Evolutionary conservation across 2,113 vertebrate species (phyloP), one percentile per base, ranked within the genome.

Genomic region (Gnathonemus longibarbis): DNA sequence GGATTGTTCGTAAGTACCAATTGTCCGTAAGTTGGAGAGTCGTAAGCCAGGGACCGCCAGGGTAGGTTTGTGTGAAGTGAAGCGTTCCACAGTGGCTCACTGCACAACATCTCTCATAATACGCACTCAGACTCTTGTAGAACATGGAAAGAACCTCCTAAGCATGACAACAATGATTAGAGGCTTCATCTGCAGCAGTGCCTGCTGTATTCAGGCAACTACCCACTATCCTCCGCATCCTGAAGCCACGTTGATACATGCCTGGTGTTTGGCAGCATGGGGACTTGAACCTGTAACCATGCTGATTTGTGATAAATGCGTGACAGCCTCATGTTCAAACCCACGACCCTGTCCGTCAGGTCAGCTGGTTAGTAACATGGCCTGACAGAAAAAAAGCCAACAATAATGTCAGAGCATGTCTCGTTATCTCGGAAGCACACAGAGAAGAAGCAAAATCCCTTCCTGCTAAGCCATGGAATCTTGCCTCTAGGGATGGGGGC

Each of bases 351-450:
- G 19, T 80, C 56, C 31, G 3, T 84, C 17, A 35, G 35, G 48
- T 21, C 89, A 53, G 50, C 10, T 11, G 77, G 11, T 52, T 89
- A 52, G 80, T 85, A 84, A 42, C 56, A 84, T 66, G 50, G 17
- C 17, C 19, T 84, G n/a, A 39, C 70, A 35, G 35, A 9, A 35
- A 87, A 58, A n/a, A 88, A 87, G 19, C 49, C 0, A 7, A n/a
- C 52, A 11, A 21, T 39, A 45, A 39, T 45, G 50, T 89, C 42
- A 84, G 42, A 9, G 24, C 77, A 52, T 39, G 49, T 58, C 49
- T 84, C 53, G 80, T 89, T 89, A 89, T 89, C 89, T 84, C 42
- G n/a, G 77, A 62, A 39, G 77, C 52, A 53, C 89, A 89, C 80
- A 48, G 77, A 80, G 39, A 56, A 89, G 49, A 27, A 27, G 80